These are phyloP conservation scores for Mesorhabditis belari DNA, from an alignment of 2,888 invertebrate genomes.

Conservation along the genomic window DNA sequence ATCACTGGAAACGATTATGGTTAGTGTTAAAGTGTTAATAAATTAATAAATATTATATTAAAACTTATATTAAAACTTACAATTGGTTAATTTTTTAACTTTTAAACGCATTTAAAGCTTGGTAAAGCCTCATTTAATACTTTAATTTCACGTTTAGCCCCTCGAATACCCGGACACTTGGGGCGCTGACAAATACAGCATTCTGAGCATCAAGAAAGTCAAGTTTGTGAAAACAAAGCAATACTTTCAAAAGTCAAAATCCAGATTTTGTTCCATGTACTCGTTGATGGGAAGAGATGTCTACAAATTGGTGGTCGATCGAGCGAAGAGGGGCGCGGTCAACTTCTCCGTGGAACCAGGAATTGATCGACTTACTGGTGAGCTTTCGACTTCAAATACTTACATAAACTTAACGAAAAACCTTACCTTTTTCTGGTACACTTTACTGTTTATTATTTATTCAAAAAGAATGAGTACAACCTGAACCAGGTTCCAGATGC, in stretches of 20 bases:
- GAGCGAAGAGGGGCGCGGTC: neutral
- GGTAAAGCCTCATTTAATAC: too few relatives aligned
- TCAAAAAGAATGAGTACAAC: too few relatives aligned
- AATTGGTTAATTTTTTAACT: too few relatives aligned
- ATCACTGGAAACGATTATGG: neutral
- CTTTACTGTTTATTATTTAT: too few relatives aligned
- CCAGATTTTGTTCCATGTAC: neutral
- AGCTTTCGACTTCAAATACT: too few relatives aligned
- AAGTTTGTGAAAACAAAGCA: neutral
- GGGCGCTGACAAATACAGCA: neutral
- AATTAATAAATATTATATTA: neutral
- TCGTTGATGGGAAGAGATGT: neutral
- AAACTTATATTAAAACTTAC: too few relatives aligned
- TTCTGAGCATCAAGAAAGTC: neutral
- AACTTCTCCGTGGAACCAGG: neutral
- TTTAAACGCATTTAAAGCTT: too few relatives aligned
- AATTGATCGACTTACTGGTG: neutral
- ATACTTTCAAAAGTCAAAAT: too few relatives aligned
- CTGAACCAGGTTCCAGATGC: too few relatives aligned
- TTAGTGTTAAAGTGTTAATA: neutral
- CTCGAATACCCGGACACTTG: neutral
- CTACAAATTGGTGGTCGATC: neutral
- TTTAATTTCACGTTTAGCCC: too few relatives aligned
- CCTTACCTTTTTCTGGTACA: too few relatives aligned
- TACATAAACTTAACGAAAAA: too few relatives aligned